phyloP scores from a whole-genome alignment of 2,797 vertebrate genomes.

The Gymnothorax javanicus region DNA sequence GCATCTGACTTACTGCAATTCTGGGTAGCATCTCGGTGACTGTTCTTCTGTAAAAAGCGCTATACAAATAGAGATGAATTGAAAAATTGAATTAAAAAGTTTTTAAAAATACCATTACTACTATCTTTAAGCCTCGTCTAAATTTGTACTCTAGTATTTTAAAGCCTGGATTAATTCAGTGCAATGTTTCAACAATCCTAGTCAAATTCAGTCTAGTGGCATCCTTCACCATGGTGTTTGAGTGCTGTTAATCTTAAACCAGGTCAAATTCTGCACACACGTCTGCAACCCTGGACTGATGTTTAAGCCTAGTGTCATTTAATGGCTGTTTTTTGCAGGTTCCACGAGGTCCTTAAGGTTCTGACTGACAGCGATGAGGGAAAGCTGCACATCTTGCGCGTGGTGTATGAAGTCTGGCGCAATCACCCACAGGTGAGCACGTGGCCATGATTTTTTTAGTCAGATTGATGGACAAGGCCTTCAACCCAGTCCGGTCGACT shows the following conservation, averaged over 20 bases:
- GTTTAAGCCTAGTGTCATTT: background rate
- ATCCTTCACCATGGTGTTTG: too few species aligned
- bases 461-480: background rate
- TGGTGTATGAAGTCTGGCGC: constrained; percentile 92
- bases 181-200: too few species aligned
- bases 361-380: constrained; percentile 93
- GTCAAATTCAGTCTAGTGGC: too few species aligned
- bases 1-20: too few species aligned
- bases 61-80: too few species aligned
- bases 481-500: background rate
- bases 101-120: too few species aligned
- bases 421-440: constrained; percentile 91
- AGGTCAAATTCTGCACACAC: too few species aligned
- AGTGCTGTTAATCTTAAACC: too few species aligned
- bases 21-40: too few species aligned
- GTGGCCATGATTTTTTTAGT: background rate
- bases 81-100: too few species aligned
- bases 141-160: background rate
- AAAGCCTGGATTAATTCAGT: too few species aligned
- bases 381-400: constrained; percentile 91
- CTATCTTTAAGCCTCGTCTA: background rate
- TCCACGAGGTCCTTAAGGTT: constrained; percentile 92
- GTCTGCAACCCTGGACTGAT: background rate
- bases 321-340: constrained; percentile 68
- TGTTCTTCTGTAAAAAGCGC: too few species aligned